Evolutionary conservation across 1,140 invertebrate species (phyloP).

Genomic region (Kradibia gibbosae): DNA sequence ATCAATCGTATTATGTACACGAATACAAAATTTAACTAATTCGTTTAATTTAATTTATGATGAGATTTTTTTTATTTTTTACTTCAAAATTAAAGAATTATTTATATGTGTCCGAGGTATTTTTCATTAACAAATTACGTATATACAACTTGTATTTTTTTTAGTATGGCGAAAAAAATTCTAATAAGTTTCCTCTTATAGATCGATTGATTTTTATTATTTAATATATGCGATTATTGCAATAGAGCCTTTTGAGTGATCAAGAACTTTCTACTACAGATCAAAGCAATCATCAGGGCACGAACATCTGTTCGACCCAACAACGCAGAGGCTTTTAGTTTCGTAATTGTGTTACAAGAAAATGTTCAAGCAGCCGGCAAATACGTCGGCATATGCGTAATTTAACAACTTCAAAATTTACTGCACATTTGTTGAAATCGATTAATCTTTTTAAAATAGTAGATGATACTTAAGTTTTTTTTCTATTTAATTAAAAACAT

Average conservation of each 20-base stretch:
- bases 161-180: neutral
- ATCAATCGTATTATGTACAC: no score
- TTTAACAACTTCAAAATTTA: constrained; percentile 29
- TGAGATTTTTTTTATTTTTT: no score
- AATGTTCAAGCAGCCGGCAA: constrained; percentile 52
- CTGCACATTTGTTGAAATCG: constrained; percentile 2
- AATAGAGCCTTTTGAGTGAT: constrained; percentile 25
- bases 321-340: constrained; percentile 31
- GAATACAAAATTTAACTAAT: no score
- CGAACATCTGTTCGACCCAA: constrained; percentile 45
- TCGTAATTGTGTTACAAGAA: constrained; percentile 49
- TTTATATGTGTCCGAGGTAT: no score
- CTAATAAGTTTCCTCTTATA: neutral
- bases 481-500: no score
- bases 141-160: no score
- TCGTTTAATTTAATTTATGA: no score
- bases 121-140: no score
- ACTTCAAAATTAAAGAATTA: no score
- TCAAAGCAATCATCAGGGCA: constrained; percentile 46
- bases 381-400: constrained; percentile 49
- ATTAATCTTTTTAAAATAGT: neutral
- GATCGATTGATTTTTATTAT: constrained; percentile 8
- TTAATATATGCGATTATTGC: constrained; percentile 24
- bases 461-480: neutral
- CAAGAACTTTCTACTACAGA: constrained; percentile 42